These are phyloP conservation scores for Mola mola DNA, from an alignment of 2,113 vertebrate species.

Conservation along the genomic window DNA sequence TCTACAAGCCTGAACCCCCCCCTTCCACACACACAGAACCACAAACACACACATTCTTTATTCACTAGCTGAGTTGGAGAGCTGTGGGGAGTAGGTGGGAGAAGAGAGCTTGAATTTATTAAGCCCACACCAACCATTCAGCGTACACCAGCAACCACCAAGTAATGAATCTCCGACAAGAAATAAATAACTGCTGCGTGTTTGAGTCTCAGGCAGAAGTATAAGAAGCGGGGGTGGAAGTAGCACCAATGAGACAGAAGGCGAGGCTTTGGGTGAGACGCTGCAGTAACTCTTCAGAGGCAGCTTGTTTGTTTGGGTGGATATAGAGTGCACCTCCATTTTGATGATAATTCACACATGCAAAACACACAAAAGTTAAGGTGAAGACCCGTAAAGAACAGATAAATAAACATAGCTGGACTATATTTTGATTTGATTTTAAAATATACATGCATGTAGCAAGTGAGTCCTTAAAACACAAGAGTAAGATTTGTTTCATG, in stretches of 20 bases:
- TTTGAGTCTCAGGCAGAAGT: slow-evolving; percentile 51
- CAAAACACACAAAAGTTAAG: neutral
- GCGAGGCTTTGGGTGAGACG: slow-evolving; percentile 43
- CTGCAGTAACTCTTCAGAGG: slow-evolving; percentile 50
- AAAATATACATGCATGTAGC: too few relatives aligned
- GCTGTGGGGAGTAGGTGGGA: slow-evolving; percentile 44
- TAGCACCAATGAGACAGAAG: slow-evolving; percentile 34
- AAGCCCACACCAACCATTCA: slow-evolving; percentile 62
- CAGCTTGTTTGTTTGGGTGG: slow-evolving; percentile 44
- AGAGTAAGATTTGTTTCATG: too few relatives aligned
- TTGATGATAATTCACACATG: slow-evolving; percentile 27
- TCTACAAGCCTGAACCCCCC: slow-evolving; percentile 13
- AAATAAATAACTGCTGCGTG: slow-evolving; percentile 65
- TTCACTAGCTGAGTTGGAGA: slow-evolving; percentile 22
- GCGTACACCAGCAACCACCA: slow-evolving; percentile 45
- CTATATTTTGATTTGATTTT: neutral
- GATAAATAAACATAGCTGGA: neutral
- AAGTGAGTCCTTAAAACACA: too few relatives aligned
- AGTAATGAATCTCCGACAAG: slow-evolving; percentile 68
- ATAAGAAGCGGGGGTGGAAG: slow-evolving; percentile 43
- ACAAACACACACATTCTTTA: slow-evolving; percentile 4
- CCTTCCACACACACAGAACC: neutral
- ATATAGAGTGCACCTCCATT: slow-evolving; percentile 8
- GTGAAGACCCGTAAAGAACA: neutral
- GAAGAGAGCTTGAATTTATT: slow-evolving; percentile 67